phyloP scores from a whole-genome alignment of 2,797 vertebrate species.

The Delichon dasypus region DNA sequence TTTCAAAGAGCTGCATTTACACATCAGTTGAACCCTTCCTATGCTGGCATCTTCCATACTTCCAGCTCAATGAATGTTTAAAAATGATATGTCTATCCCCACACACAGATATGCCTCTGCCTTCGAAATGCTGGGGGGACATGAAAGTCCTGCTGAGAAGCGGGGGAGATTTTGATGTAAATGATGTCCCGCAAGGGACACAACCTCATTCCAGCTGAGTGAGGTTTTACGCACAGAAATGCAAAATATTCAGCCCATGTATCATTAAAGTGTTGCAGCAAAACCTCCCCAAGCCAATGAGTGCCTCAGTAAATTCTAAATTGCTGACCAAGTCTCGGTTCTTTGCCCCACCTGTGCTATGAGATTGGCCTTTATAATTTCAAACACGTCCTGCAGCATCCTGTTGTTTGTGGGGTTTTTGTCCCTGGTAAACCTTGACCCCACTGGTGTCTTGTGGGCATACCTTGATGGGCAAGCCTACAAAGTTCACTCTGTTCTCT shows the following conservation, averaged over 20 bases:
- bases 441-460: neutral
- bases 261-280: neutral
- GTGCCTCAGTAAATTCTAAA: neutral
- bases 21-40: slow-evolving; percentile 57
- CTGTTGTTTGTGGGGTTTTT: neutral
- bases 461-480: neutral
- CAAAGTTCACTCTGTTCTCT: neutral
- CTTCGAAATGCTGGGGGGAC: slow-evolving; percentile 22
- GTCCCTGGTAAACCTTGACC: neutral
- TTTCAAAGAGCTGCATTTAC: slow-evolving; percentile 67
- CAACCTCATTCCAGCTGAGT: slow-evolving; percentile 47
- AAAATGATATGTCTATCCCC: neutral
- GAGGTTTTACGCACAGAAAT: slow-evolving; percentile 13
- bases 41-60: slow-evolving; percentile 46
- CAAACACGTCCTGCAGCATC: neutral
- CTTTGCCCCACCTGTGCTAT: neutral
- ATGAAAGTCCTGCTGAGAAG: slow-evolving; percentile 51
- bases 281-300: neutral
- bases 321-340: neutral
- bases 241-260: neutral
- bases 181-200: slow-evolving; percentile 23
- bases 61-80: slow-evolving; percentile 60
- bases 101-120: neutral
- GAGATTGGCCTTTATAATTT: fast-evolving
- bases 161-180: slow-evolving; percentile 43